Percentiles rank a stretch among this genome's conserved stretches.
phyloP scores from a whole-genome alignment of 2,888 invertebrate genomes.

The Onthophagus sagittarius region DNA sequence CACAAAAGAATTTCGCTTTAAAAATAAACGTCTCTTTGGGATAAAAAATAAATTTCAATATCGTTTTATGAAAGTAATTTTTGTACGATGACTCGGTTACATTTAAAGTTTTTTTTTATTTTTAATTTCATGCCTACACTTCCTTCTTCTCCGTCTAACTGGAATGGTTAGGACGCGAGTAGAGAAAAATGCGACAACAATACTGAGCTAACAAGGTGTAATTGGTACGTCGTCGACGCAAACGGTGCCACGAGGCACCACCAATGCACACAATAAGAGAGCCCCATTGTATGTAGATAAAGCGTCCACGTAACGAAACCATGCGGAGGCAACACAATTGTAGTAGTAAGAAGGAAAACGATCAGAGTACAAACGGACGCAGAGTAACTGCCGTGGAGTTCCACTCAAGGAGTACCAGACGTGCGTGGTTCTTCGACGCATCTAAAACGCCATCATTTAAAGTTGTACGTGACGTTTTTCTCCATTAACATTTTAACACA shows the following conservation, averaged over 20 bases:
- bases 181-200: background rate
- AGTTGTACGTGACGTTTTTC: too few species aligned
- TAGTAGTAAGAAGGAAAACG: background rate
- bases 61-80: too few species aligned
- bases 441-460: too few species aligned
- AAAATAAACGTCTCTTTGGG: background rate
- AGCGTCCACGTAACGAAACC: background rate
- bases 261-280: too few species aligned
- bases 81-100: too few species aligned
- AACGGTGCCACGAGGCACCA: background rate
- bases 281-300: background rate
- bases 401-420: too few species aligned
- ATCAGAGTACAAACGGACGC: background rate
- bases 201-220: constrained; percentile 7
- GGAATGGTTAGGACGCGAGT: background rate
- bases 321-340: background rate
- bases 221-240: constrained; percentile 2
- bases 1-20: background rate
- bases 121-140: too few species aligned
- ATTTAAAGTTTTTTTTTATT: too few species aligned
- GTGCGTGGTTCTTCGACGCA: too few species aligned
- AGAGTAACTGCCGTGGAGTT: background rate
- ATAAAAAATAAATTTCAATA: too few species aligned
- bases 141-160: too few species aligned
- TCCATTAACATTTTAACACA: too few species aligned